A percentile compares a stretch with the other conserved stretches of the same genome.
These are phyloP conservation scores for Helicoverpa assulta DNA, from an alignment of 2,888 invertebrate genomes.

Conservation along the genomic window DNA sequence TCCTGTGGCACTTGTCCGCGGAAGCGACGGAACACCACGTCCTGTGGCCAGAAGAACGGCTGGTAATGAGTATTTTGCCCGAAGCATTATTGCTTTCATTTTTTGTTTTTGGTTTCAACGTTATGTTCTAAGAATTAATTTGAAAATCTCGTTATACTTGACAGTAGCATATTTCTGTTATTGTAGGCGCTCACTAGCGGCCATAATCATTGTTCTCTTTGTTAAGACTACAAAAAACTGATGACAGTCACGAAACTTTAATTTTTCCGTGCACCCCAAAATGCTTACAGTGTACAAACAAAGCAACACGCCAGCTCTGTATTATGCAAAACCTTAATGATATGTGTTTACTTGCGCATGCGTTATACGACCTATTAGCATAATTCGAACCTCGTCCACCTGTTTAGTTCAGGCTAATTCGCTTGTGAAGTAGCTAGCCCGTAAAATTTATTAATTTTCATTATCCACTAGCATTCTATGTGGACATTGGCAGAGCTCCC, in stretches of 20 bases:
- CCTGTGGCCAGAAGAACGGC: too few relatives aligned
- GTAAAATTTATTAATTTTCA: conserved; percentile 63
- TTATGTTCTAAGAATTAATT: neutral
- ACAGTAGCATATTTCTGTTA: too few relatives aligned
- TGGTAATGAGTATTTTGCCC: neutral
- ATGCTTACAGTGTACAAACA: conserved; percentile 35
- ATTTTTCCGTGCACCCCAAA: conserved; percentile 7
- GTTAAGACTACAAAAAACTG: too few relatives aligned
- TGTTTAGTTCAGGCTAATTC: conserved; percentile 66
- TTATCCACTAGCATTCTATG: conserved; percentile 42
- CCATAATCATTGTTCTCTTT: too few relatives aligned
- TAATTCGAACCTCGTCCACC: conserved; percentile 68
- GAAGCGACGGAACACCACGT: too few relatives aligned
- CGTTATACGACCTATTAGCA: conserved; percentile 67
- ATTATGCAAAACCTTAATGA: conserved; percentile 61
- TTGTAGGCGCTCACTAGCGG: too few relatives aligned
- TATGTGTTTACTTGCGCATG: conserved; percentile 60
- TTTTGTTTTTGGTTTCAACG: too few relatives aligned
- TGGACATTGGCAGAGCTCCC: conserved; percentile 36
- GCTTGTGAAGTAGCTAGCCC: conserved; percentile 57
- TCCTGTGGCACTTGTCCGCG: too few relatives aligned
- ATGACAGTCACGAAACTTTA: conserved; percentile 8
- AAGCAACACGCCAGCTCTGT: conserved; percentile 52
- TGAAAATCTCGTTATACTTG: neutral
- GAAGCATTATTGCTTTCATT: neutral